Base-by-base conservation (phyloP, 1,140 invertebrate species). In the Coelopa frigida region DNA sequence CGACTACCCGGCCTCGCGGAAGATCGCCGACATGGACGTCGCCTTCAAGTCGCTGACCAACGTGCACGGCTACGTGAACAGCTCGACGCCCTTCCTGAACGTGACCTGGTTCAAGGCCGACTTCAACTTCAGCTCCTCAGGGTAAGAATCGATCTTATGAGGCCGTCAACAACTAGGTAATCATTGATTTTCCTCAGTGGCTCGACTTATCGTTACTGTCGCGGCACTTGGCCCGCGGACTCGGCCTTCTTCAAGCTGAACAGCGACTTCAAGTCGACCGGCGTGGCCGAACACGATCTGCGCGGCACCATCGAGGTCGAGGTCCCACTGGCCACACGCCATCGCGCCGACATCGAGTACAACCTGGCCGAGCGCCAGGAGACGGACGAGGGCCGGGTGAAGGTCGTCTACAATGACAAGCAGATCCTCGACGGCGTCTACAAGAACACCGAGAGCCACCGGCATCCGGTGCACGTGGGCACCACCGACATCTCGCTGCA, bases 221-320 rank as follows among this genome's bases (percentile, higher is more conserved):
- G 82, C 53, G 55, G 81, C n/a, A 78, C 77, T 51, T 88, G 85
- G 85, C 76, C 79, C 0, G 79, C 79, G 53, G 80, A 84, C 50
- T 79, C 75, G 4, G 83, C 83, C 0, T 57, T 79, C 5, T 58
- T 87, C 8, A 80, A 85, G 54, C 80, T 82, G 0, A 78, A 78
- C 7, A 83, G 84, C 53, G n/a, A n/a, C n/a, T 59, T 67, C 3
- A 68, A 71, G 6, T n/a, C n/a, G n/a, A n/a, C n/a, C n/a, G n/a
- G n/a, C n/a, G n/a, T n/a, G n/a, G n/a, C n/a, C n/a, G n/a, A n/a
- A n/a, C 57, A 70, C 32, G 66, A 71, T 48, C 53, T 71, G 2
- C 73, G 77, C 46, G 85, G 85, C 21, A 62, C 71, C 5, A 66
- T 87, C 20, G 68, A 76, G 24, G 50, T 85, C 4, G 84, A 86